Evolutionary conservation across 1,140 invertebrate species (phyloP).

Genomic region (Vollenhovia emeryi): DNA sequence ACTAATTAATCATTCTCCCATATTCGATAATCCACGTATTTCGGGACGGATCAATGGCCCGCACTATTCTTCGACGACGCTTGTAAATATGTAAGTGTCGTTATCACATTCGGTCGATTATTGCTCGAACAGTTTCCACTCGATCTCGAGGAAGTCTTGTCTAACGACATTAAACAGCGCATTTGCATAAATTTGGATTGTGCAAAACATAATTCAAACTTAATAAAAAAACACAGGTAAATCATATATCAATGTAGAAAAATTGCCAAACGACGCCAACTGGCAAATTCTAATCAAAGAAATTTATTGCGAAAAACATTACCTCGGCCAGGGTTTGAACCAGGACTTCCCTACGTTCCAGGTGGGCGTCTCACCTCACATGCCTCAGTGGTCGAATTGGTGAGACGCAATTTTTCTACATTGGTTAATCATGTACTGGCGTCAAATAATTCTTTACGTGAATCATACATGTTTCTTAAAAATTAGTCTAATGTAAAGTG

Average conservation of each 20-base stretch:
- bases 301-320: too few species aligned
- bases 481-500: background rate
- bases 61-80: background rate
- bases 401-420: too few species aligned
- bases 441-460: too few species aligned
- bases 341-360: too few species aligned
- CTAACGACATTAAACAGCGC: background rate
- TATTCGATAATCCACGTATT: conserved; percentile 10
- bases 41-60: conserved; percentile 36
- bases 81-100: background rate
- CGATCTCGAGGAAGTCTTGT: background rate
- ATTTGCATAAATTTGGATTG: background rate
- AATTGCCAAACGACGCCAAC: too few species aligned
- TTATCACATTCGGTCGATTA: background rate
- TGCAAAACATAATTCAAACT: background rate
- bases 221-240: too few species aligned
- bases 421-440: too few species aligned
- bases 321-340: too few species aligned
- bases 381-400: too few species aligned
- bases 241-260: too few species aligned
- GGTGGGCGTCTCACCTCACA: too few species aligned
- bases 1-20: conserved; percentile 28
- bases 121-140: background rate
- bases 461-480: background rate
- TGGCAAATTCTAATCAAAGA: too few species aligned